These are phyloP conservation scores for Pelagia noctiluca DNA, from an alignment of 30 jellyfish, hydroid and myxozoan species.

Conservation along the genomic window DNA sequence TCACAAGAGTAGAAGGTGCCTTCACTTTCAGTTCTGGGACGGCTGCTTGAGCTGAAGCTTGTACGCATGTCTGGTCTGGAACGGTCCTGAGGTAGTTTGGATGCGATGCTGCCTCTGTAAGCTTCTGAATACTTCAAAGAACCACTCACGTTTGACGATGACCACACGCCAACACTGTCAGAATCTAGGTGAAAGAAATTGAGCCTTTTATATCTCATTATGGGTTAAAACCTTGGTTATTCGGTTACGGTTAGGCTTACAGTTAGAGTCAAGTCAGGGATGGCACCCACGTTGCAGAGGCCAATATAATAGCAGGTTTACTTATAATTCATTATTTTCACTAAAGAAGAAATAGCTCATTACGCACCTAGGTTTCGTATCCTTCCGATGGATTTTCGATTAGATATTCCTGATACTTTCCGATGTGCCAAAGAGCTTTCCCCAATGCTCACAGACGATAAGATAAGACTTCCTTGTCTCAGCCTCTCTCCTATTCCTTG, in stretches of 20 bases:
- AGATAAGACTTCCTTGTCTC: conserved; percentile 43
- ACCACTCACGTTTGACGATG: conserved; percentile 53
- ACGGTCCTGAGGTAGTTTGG: conserved; percentile 76
- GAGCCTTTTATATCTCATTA: no score
- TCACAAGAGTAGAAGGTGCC: conserved; percentile 95
- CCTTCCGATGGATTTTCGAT: conserved; percentile 24
- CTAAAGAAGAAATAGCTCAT: no score
- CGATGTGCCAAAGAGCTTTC: conserved; percentile 32
- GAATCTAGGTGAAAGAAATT: conserved; percentile 24
- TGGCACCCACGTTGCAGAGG: no score
- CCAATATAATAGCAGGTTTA: no score
- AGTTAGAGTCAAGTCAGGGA: no score
- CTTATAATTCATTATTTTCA: no score
- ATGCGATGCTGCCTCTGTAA: conserved; percentile 61
- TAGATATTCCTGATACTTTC: conserved; percentile 48
- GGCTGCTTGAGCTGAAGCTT: conserved; percentile 16
- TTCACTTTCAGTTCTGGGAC: conserved; percentile 79
- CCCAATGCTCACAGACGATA: conserved; percentile 64
- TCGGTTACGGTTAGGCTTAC: no score
- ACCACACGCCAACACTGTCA: conserved; percentile 65
- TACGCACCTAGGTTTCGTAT: conserved; percentile 14
- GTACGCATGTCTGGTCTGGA: conserved; percentile 70
- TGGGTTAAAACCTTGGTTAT: no score
- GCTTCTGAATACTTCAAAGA: conserved; percentile 31
- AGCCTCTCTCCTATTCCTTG: conserved; percentile 73